Evolutionary conservation across 2,113 vertebrate genomes (phyloP).

Genomic region (Platysternon megacephalum): DNA sequence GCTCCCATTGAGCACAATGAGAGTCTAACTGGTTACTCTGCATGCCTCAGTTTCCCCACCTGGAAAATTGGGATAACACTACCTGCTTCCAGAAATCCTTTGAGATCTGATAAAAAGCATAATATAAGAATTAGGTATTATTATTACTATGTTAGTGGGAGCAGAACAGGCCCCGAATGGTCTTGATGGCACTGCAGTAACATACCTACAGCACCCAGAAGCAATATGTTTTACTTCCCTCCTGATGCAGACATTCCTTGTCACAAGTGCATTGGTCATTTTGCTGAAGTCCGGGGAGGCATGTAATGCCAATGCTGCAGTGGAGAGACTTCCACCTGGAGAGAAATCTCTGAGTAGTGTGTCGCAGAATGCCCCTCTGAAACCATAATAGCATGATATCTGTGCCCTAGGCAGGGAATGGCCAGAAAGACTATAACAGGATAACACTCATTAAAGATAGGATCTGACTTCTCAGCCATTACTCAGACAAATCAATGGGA

Average conservation of each 20-base stretch:
- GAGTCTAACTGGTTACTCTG: not conserved
- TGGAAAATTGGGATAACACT: not conserved
- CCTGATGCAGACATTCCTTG: not conserved
- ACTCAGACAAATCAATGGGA: not conserved
- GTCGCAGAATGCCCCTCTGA: not conserved
- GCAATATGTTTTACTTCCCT: not conserved
- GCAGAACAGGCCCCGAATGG: not conserved
- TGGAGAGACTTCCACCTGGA: not conserved
- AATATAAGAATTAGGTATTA: not conserved
- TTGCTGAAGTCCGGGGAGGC: not conserved
- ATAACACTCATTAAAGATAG: not conserved
- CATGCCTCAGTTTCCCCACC: not conserved
- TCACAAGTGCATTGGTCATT: fast-evolving
- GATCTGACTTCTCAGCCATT: not conserved
- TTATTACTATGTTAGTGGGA: not conserved
- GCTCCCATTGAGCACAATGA: not conserved
- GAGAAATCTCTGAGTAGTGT: fast-evolving
- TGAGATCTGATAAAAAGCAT: not conserved
- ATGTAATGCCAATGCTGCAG: not conserved
- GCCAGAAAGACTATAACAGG: not conserved
- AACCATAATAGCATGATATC: not conserved
- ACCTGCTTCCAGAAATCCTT: not conserved
- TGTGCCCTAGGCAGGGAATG: not conserved
- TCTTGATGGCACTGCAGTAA: not conserved
- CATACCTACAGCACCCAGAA: not conserved